Base-by-base conservation (phyloP, 2,888 invertebrate species). In the Tipula helvola region DNA sequence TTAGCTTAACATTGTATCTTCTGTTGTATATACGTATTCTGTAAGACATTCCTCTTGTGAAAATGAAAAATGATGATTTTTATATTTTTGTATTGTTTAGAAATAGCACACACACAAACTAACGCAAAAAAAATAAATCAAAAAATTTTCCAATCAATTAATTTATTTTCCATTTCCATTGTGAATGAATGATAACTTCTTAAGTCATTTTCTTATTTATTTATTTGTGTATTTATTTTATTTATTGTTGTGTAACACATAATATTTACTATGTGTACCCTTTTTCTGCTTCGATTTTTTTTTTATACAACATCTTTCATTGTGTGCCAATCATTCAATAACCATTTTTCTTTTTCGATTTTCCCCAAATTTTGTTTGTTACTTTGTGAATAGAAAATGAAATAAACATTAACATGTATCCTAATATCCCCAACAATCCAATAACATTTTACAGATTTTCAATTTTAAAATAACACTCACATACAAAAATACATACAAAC, bases 1-100 rank as follows among this genome's bases (percentile, higher is more conserved):
- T 71, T 71, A 71, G 71, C 71, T 71, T 71, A 71, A 71, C 71
- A 71, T n/a, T 71, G 71, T 71, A 71, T 71, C 71, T 71, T 71
- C 71, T 71, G 10, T 28, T 71, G 28, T 71, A 8, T 28, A 5
- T 28, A 28, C 13, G 10, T 71, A 47, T n/a, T 28, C 8, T 71
- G 7, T 47, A 2, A 28, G 5, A 71, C 71, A 71, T 71, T 71
- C 16, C 16, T 52, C 28, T 71, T 71, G 8, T 28, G 71, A 28
- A 71, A 71, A 71, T 71, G 71, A 71, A 71, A 71, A 71, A 71
- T 71, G 71, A 71, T 71, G 71, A 71, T 71, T 71, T 71, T 28
- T 71, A 71, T 28, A 28, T 71, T 18, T 52, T n/a, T 71, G 71
- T 71, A 71, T 71, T 71, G 71, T 71, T 71, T 71, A 28, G 7